Evolutionary conservation across 2,797 vertebrate genomes (phyloP).

Genomic region (Adelosebastes latens): DNA sequence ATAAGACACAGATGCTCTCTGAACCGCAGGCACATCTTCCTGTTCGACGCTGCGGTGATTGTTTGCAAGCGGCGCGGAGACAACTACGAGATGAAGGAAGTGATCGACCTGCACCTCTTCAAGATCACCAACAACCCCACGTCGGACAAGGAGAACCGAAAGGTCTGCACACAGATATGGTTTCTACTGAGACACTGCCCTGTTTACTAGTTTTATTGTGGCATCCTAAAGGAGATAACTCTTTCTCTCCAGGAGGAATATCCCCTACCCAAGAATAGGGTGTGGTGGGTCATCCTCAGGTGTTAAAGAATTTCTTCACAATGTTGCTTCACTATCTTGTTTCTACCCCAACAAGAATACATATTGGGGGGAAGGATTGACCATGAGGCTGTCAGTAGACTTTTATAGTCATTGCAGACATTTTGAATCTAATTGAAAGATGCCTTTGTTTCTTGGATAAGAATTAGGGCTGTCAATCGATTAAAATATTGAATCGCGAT

Average conservation of each 20-base stretch:
- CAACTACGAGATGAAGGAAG: slow-evolving; percentile 98
- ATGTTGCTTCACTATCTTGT: background rate
- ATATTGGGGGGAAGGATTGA: background rate
- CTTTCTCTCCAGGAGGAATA: background rate
- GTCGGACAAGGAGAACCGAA: slow-evolving; percentile 95
- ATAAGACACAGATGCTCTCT: background rate
- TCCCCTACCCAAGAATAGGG: background rate
- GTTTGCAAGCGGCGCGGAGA: slow-evolving; percentile 95
- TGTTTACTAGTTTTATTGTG: background rate
- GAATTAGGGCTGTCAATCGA: too few relatives aligned
- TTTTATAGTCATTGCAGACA: background rate
- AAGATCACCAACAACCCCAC: slow-evolving; percentile 97
- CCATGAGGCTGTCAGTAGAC: background rate
- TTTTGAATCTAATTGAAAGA: background rate
- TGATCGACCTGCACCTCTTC: slow-evolving; percentile 95
- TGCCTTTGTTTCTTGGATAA: background rate
- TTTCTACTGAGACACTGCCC: background rate
- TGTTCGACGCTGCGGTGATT: slow-evolving; percentile 95
- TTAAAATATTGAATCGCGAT: too few relatives aligned
- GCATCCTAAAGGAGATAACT: background rate
- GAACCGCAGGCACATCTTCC: slow-evolving; percentile 91
- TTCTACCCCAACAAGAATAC: background rate
- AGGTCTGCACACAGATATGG: slow-evolving; percentile 79
- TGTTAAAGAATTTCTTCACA: background rate
- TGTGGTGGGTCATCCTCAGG: background rate